Conservation (phyloP, 2,888 invertebrate species). For the Agrochola lychnidis region DNA sequence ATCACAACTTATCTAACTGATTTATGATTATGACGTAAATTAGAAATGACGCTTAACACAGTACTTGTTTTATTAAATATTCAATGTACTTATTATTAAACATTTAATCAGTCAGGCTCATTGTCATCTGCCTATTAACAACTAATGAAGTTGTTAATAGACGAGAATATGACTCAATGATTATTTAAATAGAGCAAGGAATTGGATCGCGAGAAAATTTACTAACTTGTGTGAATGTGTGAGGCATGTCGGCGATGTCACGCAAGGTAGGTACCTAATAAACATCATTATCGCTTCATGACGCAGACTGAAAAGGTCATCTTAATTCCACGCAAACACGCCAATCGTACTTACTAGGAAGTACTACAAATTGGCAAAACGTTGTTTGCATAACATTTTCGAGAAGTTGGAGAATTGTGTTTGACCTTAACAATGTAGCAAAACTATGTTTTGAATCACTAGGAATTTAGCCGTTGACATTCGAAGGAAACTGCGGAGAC, state of each 20-base stretch:
- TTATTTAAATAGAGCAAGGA: conserved; percentile 68
- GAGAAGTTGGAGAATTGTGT: conserved; percentile 59
- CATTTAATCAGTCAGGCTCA: conserved; percentile 12
- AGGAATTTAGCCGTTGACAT: conserved; percentile 19
- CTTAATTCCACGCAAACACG: conserved; percentile 67
- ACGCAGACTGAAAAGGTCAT: conserved; percentile 76
- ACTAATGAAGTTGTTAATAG: conserved; percentile 33
- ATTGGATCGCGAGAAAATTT: conserved; percentile 78
- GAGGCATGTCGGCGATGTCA: conserved; percentile 74
- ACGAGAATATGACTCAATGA: conserved; percentile 48
- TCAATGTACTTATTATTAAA: neutral
- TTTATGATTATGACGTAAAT: conserved; percentile 23
- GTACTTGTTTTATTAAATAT: conserved; percentile 8
- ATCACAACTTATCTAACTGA: conserved; percentile 6
- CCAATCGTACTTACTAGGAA: conserved; percentile 68
- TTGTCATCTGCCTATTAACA: conserved; percentile 12
- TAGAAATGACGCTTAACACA: conserved; percentile 9
- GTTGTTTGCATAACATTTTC: conserved; percentile 74
- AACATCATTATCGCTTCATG: conserved; percentile 78
- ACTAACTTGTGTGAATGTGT: conserved; percentile 78
- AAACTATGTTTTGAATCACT: conserved; percentile 47
- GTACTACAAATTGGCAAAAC: conserved; percentile 74
- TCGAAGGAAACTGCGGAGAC: conserved; percentile 16
- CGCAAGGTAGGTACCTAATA: conserved; percentile 76
- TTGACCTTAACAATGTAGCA: conserved; percentile 53